phyloP scores from a whole-genome alignment of 2,113 vertebrate genomes.

The Sula dactylatra region DNA sequence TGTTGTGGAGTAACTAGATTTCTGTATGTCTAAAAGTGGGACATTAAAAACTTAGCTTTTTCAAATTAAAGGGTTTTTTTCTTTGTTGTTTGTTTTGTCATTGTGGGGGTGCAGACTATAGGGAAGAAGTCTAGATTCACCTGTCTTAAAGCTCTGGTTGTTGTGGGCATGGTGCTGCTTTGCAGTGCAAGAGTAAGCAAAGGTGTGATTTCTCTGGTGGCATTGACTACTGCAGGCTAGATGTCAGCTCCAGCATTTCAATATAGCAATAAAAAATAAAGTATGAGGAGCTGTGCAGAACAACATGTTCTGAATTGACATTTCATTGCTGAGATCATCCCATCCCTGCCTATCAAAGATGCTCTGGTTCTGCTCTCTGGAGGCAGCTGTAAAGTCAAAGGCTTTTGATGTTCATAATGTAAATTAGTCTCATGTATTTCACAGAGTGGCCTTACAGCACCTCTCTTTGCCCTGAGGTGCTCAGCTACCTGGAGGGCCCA shows the following conservation, averaged over 20 bases:
- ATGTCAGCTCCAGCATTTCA: neutral
- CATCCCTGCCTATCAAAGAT: neutral
- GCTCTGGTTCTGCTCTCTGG: neutral
- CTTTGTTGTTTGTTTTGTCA: neutral
- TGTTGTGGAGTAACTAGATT: neutral
- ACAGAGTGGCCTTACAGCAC: neutral
- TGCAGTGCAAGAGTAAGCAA: neutral
- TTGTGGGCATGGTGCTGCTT: neutral
- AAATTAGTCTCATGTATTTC: neutral
- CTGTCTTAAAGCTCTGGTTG: neutral
- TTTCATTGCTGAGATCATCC: neutral
- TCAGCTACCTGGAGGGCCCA: neutral
- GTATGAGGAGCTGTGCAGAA: neutral
- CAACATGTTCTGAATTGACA: neutral
- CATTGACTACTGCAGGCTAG: neutral
- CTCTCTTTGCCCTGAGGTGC: neutral
- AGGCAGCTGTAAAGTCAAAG: neutral
- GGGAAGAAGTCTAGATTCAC: neutral
- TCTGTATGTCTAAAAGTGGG: neutral
- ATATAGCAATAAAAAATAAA: neutral
- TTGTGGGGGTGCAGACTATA: neutral
- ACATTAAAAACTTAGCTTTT: neutral
- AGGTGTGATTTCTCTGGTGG: neutral
- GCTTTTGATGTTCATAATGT: neutral
- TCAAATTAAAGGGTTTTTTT: neutral